Conservation (phyloP, 2,888 invertebrate species). For the Drosophila bunnanda region DNA sequence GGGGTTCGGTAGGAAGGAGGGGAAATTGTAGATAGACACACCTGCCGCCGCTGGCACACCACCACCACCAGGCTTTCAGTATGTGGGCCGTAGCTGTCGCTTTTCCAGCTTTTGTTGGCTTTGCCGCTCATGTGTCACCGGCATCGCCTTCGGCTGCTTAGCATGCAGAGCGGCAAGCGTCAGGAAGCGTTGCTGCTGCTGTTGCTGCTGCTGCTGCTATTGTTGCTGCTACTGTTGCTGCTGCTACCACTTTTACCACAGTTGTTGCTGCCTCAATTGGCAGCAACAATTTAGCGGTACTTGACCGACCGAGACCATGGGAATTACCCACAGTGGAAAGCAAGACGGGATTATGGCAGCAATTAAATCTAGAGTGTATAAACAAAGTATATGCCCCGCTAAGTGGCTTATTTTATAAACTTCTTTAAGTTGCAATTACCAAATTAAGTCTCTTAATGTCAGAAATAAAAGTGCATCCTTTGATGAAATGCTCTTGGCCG, state of each 20-base stretch:
- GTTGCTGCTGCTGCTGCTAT: background rate
- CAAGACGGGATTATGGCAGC: background rate
- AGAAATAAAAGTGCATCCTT: conserved; percentile 1
- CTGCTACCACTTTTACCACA: conserved; percentile 33
- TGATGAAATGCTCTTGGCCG: background rate
- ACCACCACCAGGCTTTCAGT: conserved; percentile 13
- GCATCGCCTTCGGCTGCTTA: conserved; percentile 72
- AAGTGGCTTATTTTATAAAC: background rate
- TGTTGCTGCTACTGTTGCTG: conserved; percentile 34
- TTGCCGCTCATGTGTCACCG: conserved; percentile 68
- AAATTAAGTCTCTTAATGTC: background rate
- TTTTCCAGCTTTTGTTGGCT: conserved; percentile 24
- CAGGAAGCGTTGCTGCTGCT: conserved; percentile 57
- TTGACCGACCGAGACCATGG: conserved; percentile 67
- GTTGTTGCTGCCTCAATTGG: conserved; percentile 56
- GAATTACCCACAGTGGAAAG: conserved; percentile 58
- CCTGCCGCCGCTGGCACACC: conserved; percentile 57
- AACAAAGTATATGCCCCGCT: background rate
- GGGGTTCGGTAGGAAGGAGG: background rate
- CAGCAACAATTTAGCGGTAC: conserved; percentile 76
- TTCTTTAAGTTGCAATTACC: background rate
- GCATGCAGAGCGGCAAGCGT: conserved; percentile 77
- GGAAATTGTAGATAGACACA: conserved; percentile 44
- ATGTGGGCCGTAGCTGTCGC: conserved; percentile 39
- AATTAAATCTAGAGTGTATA: background rate